A percentile compares a stretch with the other conserved stretches of the same genome.
phyloP scores from a whole-genome alignment of 1,140 invertebrate genomes.

The Drosophila simulans region DNA sequence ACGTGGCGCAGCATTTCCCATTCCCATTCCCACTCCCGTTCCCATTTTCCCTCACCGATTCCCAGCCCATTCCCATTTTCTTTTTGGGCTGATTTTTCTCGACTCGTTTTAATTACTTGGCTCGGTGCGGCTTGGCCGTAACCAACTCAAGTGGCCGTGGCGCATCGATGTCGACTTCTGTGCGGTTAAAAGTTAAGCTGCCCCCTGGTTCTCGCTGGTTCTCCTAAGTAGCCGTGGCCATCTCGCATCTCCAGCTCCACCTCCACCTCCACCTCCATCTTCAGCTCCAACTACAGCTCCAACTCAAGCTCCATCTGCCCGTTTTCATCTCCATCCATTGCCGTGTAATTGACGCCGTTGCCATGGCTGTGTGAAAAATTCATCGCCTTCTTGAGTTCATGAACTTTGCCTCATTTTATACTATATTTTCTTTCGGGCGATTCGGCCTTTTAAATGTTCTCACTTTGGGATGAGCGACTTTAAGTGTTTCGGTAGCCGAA shows the following conservation, averaged over 20 bases:
- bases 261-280: constrained; percentile 18
- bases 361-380: constrained; percentile 60
- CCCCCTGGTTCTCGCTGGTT: constrained; percentile 19
- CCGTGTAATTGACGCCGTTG: constrained; percentile 74
- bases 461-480: constrained; percentile 49
- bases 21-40: constrained; percentile 68
- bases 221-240: constrained; percentile 52
- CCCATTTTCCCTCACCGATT: constrained; percentile 40
- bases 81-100: constrained; percentile 41
- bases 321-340: constrained; percentile 18
- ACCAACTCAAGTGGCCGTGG: constrained; percentile 70
- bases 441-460: constrained; percentile 56
- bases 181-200: constrained; percentile 76
- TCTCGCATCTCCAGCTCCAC: constrained; percentile 14
- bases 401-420: constrained; percentile 51
- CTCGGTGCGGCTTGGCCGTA: constrained; percentile 25
- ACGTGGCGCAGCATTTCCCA: constrained; percentile 54
- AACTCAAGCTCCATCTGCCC: constrained; percentile 9
- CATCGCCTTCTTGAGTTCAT: constrained; percentile 54
- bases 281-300: constrained; percentile 11
- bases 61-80: constrained; percentile 68
- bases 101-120: constrained; percentile 76
- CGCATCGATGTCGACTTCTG: constrained; percentile 48
- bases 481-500: constrained; percentile 67
- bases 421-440: neutral